A percentile compares a stretch with the other conserved stretches of the same genome.
Conservation (phyloP, 2,113 vertebrate genomes). For the Sminthopsis crassicaudata region DNA sequence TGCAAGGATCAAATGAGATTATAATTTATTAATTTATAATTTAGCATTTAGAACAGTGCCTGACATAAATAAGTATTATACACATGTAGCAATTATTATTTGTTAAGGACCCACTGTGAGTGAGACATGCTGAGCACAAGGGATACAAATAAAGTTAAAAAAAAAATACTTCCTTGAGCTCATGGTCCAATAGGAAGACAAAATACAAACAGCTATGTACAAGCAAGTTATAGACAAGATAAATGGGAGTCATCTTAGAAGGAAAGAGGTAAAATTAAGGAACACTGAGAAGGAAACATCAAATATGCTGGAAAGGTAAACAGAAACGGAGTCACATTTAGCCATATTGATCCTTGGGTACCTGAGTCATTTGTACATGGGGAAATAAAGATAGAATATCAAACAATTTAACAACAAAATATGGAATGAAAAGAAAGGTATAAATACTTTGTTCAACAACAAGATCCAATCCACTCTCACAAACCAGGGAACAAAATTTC, state of each 20-base stretch:
- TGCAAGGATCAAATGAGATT: neutral
- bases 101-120: neutral
- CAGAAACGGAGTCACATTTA: constrained; percentile 8
- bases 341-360: neutral
- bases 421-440: constrained; percentile 36
- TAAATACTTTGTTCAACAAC: constrained; percentile 16
- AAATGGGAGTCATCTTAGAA: neutral
- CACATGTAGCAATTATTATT: neutral
- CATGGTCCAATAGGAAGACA: neutral
- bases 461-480: constrained; percentile 32
- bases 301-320: neutral
- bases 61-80: neutral
- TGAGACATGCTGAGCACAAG: neutral
- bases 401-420: constrained; percentile 36
- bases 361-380: constrained; percentile 29
- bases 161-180: neutral
- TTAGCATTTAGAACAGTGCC: neutral
- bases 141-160: neutral
- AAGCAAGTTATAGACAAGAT: neutral
- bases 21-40: too few relatives aligned
- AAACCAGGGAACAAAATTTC: neutral
- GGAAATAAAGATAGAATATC: constrained; percentile 36
- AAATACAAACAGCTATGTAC: neutral
- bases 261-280: neutral
- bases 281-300: neutral